These are phyloP conservation scores for Calliphora vicina DNA, from an alignment of 1,140 invertebrate genomes.

Conservation along the genomic window DNA sequence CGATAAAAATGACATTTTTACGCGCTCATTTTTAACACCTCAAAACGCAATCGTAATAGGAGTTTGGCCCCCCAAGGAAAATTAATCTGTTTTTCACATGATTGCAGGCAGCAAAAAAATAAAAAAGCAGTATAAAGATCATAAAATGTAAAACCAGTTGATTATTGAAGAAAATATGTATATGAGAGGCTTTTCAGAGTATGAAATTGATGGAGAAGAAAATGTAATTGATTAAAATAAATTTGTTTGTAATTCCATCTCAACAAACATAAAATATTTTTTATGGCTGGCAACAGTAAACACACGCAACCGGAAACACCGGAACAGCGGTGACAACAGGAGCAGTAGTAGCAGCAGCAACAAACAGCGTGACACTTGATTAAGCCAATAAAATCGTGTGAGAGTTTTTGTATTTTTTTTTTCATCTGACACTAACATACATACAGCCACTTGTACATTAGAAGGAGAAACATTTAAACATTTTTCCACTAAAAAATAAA, in stretches of 20 bases:
- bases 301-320: background rate
- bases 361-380: conserved; percentile 22
- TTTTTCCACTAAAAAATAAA: background rate
- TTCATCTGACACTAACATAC: background rate
- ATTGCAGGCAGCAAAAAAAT: background rate
- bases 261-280: conserved; percentile 19
- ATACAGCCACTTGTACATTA: background rate
- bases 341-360: background rate
- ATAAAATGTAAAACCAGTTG: conserved; percentile 22
- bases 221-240: conserved; percentile 30
- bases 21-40: background rate
- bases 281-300: background rate
- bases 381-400: conserved; percentile 21
- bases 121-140: background rate
- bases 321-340: conserved; percentile 3
- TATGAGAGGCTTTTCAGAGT: background rate
- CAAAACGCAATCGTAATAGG: background rate
- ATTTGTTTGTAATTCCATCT: conserved; percentile 33
- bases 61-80: background rate
- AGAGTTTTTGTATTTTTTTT: conserved; percentile 16
- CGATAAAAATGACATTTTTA: background rate
- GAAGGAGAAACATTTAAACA: background rate
- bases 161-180: conserved; percentile 14
- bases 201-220: background rate
- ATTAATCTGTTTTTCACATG: background rate